Base-by-base conservation (phyloP, 2,888 invertebrate genomes). In the Drosophila mettleri region DNA sequence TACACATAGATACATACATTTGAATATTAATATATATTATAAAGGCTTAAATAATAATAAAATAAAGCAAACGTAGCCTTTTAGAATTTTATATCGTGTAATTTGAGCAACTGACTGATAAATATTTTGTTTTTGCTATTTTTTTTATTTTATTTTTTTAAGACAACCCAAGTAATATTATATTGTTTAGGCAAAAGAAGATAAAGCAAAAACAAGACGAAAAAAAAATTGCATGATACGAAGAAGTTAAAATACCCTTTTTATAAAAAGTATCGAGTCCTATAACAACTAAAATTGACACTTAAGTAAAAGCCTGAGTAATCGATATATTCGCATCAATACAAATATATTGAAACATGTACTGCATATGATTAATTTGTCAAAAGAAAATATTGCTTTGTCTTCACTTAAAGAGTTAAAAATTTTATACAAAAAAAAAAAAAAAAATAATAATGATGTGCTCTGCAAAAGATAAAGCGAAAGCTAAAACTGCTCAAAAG, bases 401-500 rank as follows among this genome's bases (percentile, higher is more conserved):
- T 18, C 12, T 18, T 29, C 29, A 29, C 16, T 18, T 7, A 5
- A 33, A n/a, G 20, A n/a, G 20, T 24, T 16, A 3, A 22, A 34
- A 31, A 16, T 24, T 34, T 10, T 9, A 3, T 34, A 49, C 10
- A 24, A 49, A 49, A n/a, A n/a, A n/a, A n/a, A n/a, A n/a, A n/a
- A n/a, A n/a, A n/a, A n/a, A n/a, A n/a, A n/a, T n/a, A n/a, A n/a
- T 7, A 7, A n/a, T 33, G 9, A 34, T 22, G n/a, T 22, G 7
- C 3, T 34, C n/a, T 6, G 10, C n/a, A 24, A 34, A 20, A 48
- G 12, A 4, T 3, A 33, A 24, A 14, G n/a, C 53, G 45, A 31
- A 48, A 48, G 46, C n/a, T 41, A 41, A 57, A 70, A 51, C 71
- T 71, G 49, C 65, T 34, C 2, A 75, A 69, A 39, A 53, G 52